phyloP scores from a whole-genome alignment of 2,797 vertebrate species.

The Sus cebifrons region DNA sequence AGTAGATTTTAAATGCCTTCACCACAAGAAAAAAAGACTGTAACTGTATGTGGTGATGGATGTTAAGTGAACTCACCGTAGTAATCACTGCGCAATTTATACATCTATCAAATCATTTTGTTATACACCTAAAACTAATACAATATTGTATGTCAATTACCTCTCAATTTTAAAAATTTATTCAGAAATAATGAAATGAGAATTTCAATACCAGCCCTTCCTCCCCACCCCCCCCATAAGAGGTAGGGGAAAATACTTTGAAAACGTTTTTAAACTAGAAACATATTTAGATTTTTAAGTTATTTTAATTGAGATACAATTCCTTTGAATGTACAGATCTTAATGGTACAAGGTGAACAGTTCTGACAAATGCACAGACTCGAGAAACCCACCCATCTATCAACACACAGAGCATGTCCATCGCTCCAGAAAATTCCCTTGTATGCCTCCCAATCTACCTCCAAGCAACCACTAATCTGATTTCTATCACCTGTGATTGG shows the following conservation, averaged over 20 bases:
- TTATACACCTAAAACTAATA: background rate
- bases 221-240: background rate
- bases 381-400: background rate
- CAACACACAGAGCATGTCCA: slow-evolving; percentile 45
- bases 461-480: slow-evolving; percentile 49
- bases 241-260: slow-evolving; percentile 7
- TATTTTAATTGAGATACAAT: background rate
- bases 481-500: slow-evolving; percentile 43
- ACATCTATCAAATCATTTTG: background rate
- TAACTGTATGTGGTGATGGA: background rate
- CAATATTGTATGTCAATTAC: background rate
- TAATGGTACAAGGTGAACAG: background rate
- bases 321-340: slow-evolving; percentile 30
- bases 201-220: slow-evolving; percentile 22
- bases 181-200: slow-evolving; percentile 65
- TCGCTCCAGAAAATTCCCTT: slow-evolving; percentile 47
- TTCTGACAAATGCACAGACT: slow-evolving; percentile 31
- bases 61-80: background rate
- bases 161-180: background rate
- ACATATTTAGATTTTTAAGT: background rate
- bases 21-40: slow-evolving; percentile 11
- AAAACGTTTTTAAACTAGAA: slow-evolving; percentile 24
- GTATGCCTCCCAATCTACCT: background rate
- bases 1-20: background rate
- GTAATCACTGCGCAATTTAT: background rate